Percentiles rank a stretch among this genome's conserved stretches.
Evolutionary conservation across 2,113 vertebrate genomes (phyloP).

Genomic region (Rhea americana): DNA sequence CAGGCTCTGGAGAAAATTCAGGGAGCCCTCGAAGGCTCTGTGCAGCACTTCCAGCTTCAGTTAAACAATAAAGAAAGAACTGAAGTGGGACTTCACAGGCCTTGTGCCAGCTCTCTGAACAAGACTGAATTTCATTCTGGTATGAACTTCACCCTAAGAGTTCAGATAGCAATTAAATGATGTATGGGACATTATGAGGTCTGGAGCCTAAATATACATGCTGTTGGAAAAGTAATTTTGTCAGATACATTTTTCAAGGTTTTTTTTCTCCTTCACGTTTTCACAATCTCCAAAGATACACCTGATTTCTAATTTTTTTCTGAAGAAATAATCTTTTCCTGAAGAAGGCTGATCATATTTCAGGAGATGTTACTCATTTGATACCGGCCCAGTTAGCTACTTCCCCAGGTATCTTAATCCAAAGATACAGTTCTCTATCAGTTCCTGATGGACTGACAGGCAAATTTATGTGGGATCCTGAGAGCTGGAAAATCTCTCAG

Average conservation of each 20-base stretch:
- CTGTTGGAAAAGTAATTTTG: neutral
- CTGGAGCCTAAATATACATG: neutral
- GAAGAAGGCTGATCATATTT: neutral
- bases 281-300: neutral
- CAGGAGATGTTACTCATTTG: neutral
- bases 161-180: neutral
- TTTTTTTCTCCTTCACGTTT: neutral
- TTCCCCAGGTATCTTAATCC: neutral
- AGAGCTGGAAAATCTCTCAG: neutral
- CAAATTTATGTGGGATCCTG: neutral
- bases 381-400: neutral
- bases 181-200: neutral
- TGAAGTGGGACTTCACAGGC: neutral
- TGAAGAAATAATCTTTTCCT: neutral
- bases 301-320: neutral
- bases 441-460: neutral
- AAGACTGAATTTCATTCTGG: neutral
- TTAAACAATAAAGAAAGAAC: neutral
- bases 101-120: neutral
- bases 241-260: neutral
- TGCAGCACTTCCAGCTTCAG: neutral
- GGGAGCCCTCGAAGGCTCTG: neutral
- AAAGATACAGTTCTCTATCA: neutral
- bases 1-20: neutral
- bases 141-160: neutral